A percentile compares a stretch with the other conserved stretches of the same genome.
Evolutionary conservation across 37 sponge, comb jelly and placozoan species (phyloP).

Genomic region (Beroe forskalii): DNA sequence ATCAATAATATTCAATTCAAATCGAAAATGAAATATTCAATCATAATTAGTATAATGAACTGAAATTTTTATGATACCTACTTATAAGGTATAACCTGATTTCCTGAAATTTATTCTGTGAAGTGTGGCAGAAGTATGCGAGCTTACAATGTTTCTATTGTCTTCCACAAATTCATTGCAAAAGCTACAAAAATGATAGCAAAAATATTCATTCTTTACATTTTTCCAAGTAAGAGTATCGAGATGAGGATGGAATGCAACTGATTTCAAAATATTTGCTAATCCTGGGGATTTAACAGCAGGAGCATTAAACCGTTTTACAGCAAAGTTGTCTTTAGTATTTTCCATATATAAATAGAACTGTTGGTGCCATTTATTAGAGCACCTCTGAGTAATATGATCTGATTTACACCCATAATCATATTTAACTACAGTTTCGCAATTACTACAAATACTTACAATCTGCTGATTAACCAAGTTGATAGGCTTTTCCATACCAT

Average conservation of each 20-base stretch:
- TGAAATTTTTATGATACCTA: too few species aligned
- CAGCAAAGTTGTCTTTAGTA: constrained; percentile 9
- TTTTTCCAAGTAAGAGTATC: constrained; percentile 17
- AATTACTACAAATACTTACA: constrained; percentile 7
- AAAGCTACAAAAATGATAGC: constrained; percentile 22
- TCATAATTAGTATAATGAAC: too few species aligned
- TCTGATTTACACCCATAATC: background rate
- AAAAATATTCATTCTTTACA: constrained; percentile 44
- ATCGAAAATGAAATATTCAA: too few species aligned
- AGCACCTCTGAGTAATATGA: constrained; percentile 14
- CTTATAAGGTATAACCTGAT: too few species aligned
- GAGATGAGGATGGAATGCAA: background rate
- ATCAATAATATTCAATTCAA: too few species aligned
- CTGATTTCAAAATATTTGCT: background rate
- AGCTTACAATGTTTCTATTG: background rate
- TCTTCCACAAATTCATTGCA: constrained; percentile 43
- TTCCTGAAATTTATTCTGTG: constrained; percentile 1
- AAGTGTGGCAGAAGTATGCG: background rate
- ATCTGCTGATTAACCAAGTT: constrained; percentile 12
- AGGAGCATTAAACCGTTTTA: constrained; percentile 31
- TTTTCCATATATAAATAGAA: constrained; percentile 40
- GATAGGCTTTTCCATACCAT: background rate
- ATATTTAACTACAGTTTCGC: constrained; percentile 40
- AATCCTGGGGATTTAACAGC: constrained; percentile 40
- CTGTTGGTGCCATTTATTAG: background rate